Percentiles rank a stretch among this genome's conserved stretches.
These are phyloP conservation scores for Peribatodes rhomboidaria DNA, from an alignment of 2,888 invertebrate species.

Conservation along the genomic window DNA sequence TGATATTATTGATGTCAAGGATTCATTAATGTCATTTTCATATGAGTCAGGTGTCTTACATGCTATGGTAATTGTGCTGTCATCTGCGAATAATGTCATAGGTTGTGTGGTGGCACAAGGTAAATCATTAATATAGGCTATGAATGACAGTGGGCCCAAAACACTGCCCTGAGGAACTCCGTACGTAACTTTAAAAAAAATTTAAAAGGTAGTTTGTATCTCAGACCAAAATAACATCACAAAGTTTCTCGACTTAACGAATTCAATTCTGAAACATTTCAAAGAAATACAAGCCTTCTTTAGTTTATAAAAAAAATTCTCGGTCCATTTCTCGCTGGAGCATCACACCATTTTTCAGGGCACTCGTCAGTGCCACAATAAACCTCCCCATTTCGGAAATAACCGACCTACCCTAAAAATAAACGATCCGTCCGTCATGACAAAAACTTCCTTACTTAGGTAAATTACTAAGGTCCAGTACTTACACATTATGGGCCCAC, in stretches of 20 bases:
- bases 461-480: constrained; percentile 54
- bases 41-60: too few relatives aligned
- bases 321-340: not conserved
- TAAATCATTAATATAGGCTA: too few relatives aligned
- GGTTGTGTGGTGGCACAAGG: too few relatives aligned
- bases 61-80: too few relatives aligned
- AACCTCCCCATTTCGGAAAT: constrained; percentile 33
- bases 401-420: constrained; percentile 45
- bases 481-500: constrained; percentile 55
- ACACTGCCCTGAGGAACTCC: too few relatives aligned
- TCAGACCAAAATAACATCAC: not conserved
- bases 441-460: constrained; percentile 55
- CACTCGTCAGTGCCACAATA: constrained; percentile 37
- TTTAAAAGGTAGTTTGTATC: too few relatives aligned
- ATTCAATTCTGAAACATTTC: not conserved
- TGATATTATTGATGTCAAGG: too few relatives aligned
- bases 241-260: not conserved
- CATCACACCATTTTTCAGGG: constrained; percentile 28
- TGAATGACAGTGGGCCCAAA: too few relatives aligned
- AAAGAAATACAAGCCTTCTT: not conserved
- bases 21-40: too few relatives aligned
- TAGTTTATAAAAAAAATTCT: not conserved
- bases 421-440: constrained; percentile 59
- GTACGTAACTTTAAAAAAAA: too few relatives aligned
- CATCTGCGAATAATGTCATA: too few relatives aligned